phyloP scores from a whole-genome alignment of 2,888 invertebrate genomes.

The Lathronympha strigana region DNA sequence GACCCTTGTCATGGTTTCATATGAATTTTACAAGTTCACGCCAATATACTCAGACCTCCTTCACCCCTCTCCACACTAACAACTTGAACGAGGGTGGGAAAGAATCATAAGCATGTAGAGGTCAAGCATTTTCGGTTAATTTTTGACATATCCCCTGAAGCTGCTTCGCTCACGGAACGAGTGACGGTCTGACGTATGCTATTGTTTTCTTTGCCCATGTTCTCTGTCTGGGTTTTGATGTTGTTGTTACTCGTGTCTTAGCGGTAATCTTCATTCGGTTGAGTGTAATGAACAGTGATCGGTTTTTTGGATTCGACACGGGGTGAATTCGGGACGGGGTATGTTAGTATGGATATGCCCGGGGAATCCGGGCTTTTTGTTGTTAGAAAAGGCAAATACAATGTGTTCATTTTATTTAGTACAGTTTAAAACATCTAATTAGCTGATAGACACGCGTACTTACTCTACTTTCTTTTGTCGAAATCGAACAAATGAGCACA shows the following conservation, averaged over 20 bases:
- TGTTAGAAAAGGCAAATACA: no score
- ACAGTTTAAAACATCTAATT: no score
- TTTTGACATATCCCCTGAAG: slow-evolving; percentile 49
- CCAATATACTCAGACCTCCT: slow-evolving; percentile 45
- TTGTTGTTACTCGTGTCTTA: neutral
- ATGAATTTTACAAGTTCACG: slow-evolving; percentile 45
- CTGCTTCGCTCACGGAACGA: slow-evolving; percentile 47
- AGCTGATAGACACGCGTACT: no score
- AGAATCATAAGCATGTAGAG: slow-evolving; percentile 37
- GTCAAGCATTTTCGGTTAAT: slow-evolving; percentile 45
- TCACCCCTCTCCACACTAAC: slow-evolving; percentile 27
- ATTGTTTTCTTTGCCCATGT: slow-evolving; percentile 42
- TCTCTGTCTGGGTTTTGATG: neutral
- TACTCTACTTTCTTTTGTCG: no score
- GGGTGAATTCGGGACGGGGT: no score
- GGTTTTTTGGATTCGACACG: no score
- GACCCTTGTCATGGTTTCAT: slow-evolving; percentile 48
- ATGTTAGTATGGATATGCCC: no score
- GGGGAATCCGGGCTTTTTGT: no score
- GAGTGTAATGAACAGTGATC: no score
- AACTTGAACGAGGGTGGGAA: slow-evolving; percentile 23
- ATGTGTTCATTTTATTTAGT: no score
- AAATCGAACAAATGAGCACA: no score
- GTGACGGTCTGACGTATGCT: slow-evolving; percentile 45
- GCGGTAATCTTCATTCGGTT: neutral